A percentile compares a stretch with the other conserved stretches of the same genome.
phyloP scores from a whole-genome alignment of 2,113 vertebrate genomes.

The Sakesphorus luctuosus region DNA sequence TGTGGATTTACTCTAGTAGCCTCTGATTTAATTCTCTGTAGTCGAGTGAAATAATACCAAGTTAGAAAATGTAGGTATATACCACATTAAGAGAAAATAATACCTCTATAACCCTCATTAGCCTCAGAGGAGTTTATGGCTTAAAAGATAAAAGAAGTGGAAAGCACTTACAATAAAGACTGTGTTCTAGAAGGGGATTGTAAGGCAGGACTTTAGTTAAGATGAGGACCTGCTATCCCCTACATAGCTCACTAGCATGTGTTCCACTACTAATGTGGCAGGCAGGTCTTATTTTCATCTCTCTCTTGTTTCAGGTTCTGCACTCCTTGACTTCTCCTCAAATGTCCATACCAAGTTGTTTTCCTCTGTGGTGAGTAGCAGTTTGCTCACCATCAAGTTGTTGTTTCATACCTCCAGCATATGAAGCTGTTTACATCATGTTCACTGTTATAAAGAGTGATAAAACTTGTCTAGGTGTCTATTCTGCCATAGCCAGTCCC shows the following conservation, averaged over 20 bases:
- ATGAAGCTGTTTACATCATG: background rate
- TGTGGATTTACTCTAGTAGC: background rate
- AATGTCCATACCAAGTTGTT: background rate
- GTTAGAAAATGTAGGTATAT: slow-evolving; percentile 22
- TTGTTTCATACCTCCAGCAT: background rate
- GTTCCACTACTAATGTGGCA: background rate
- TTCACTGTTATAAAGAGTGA: background rate
- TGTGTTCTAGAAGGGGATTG: background rate
- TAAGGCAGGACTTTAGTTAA: background rate
- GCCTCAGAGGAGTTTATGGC: slow-evolving; percentile 1
- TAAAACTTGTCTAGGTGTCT: background rate
- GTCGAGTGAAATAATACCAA: background rate
- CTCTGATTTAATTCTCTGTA: slow-evolving; percentile 23
- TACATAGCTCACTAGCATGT: background rate
- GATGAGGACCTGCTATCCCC: background rate
- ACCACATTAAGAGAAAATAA: background rate
- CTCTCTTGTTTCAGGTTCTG: background rate
- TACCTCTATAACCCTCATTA: background rate
- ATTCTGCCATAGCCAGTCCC: background rate
- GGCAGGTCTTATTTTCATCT: background rate
- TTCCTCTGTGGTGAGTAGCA: background rate
- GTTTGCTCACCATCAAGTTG: background rate
- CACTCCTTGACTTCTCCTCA: background rate
- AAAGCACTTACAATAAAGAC: background rate
- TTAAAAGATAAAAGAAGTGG: slow-evolving; percentile 4